A percentile compares a stretch with the other conserved stretches of the same genome.
Evolutionary conservation across 2,888 invertebrate genomes (phyloP).

Genomic region (Allygus modestus): DNA sequence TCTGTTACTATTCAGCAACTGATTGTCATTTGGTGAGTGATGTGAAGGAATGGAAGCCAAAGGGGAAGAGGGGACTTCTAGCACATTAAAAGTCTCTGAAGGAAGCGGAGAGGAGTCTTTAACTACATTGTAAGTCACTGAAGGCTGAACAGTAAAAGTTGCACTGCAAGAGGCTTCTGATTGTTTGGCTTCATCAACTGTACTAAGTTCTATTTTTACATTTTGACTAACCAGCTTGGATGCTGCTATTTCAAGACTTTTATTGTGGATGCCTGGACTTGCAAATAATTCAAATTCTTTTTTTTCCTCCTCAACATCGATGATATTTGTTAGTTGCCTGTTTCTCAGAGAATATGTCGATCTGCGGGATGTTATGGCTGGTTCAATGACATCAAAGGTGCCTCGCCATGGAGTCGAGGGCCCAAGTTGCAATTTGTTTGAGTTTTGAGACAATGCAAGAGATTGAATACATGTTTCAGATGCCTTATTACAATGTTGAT

Average conservation of each 20-base stretch:
- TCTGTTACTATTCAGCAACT: not conserved
- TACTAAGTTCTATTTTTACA: no score
- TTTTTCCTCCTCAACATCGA: not conserved
- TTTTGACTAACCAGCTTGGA: not conserved
- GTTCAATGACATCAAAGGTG: slow-evolving; percentile 1
- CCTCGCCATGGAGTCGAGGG: not conserved
- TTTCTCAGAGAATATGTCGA: slow-evolving; percentile 27
- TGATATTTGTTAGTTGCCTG: not conserved
- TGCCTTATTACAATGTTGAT: no score
- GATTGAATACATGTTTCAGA: no score
- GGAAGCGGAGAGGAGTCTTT: not conserved
- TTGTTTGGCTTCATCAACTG: not conserved
- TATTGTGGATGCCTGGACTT: slow-evolving; percentile 6
- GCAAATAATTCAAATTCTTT: not conserved
- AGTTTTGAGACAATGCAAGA: not conserved
- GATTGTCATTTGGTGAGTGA: not conserved
- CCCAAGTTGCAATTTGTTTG: not conserved
- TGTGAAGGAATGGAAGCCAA: not conserved
- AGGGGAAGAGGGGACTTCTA: not conserved
- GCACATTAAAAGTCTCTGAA: not conserved
- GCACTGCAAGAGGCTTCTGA: not conserved
- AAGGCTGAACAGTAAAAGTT: slow-evolving; percentile 5
- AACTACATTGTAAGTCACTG: not conserved
- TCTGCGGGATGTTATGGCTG: not conserved
- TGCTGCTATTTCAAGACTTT: slow-evolving; percentile 27